phyloP scores from a whole-genome alignment of 2,888 invertebrate species.

The Quadriops clusia region DNA sequence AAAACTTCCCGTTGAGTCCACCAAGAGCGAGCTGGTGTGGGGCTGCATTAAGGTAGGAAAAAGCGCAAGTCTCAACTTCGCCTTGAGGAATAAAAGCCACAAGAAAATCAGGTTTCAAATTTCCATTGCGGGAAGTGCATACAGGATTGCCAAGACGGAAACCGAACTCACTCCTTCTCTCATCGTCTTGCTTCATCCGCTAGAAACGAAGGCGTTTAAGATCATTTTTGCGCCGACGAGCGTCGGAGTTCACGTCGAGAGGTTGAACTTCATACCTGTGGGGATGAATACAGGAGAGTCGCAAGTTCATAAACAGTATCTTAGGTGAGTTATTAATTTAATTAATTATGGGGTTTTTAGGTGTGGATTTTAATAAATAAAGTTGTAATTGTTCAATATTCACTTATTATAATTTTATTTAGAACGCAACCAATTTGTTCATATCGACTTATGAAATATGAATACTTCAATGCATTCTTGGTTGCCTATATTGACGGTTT shows the following conservation, averaged over 20 bases:
- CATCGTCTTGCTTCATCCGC: conserved; percentile 39
- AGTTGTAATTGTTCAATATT: no score
- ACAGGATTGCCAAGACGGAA: conserved; percentile 32
- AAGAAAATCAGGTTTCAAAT: conserved; percentile 45
- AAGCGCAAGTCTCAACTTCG: conserved; percentile 41
- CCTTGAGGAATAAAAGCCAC: conserved; percentile 43
- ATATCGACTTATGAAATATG: no score
- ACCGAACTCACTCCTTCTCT: conserved; percentile 30
- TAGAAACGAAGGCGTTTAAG: conserved; percentile 44
- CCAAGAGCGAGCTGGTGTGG: conserved; percentile 46
- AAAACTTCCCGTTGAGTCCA: conserved; percentile 43
- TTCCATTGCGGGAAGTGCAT: conserved; percentile 38
- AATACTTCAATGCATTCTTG: no score
- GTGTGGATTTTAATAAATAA: no score
- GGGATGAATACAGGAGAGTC: no score
- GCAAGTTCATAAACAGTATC: no score
- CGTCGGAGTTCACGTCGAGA: conserved; percentile 42
- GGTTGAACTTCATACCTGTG: no score
- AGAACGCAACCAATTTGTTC: no score
- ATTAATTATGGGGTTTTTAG: no score
- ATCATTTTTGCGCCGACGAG: conserved; percentile 44
- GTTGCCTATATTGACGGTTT: no score
- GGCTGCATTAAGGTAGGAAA: conserved; percentile 46
- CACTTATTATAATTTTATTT: no score
- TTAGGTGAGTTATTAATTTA: no score